Evolutionary conservation across 2,113 vertebrate species (phyloP).

Genomic region (Lota lota): DNA sequence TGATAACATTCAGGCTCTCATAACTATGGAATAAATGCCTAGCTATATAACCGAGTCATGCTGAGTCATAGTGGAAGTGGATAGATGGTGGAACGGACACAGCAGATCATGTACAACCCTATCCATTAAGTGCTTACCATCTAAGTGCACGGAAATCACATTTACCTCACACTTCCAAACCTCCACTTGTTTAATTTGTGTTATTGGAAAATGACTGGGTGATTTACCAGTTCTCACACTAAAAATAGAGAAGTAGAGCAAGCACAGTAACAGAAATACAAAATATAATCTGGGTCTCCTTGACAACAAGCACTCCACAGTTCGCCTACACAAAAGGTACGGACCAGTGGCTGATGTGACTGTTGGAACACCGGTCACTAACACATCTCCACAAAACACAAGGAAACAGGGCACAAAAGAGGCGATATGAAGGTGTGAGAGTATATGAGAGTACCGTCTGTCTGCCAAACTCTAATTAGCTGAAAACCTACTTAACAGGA

Average conservation of each 20-base stretch:
- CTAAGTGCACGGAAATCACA: not conserved
- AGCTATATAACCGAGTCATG: slow-evolving; percentile 5
- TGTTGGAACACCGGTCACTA: slow-evolving; percentile 10
- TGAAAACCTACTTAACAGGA: no score
- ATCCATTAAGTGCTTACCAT: slow-evolving; percentile 4
- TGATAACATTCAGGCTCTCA: slow-evolving; percentile 38
- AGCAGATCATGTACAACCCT: not conserved
- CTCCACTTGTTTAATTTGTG: not conserved
- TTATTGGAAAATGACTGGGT: slow-evolving; percentile 48
- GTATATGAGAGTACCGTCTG: not conserved
- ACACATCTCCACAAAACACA: slow-evolving; percentile 27
- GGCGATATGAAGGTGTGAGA: not conserved
- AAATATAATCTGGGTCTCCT: slow-evolving; percentile 62
- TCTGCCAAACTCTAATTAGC: no score
- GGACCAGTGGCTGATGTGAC: slow-evolving; percentile 51
- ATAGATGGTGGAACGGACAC: no score
- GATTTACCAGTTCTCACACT: slow-evolving; percentile 41
- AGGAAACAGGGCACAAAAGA: not conserved
- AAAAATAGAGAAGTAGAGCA: slow-evolving; percentile 58
- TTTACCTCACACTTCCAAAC: not conserved
- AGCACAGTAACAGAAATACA: slow-evolving; percentile 64
- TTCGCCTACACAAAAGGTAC: slow-evolving; percentile 63
- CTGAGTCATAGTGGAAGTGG: not conserved
- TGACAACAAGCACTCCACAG: slow-evolving; percentile 61
- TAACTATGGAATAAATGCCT: slow-evolving; percentile 23